Conservation (phyloP, 2,888 invertebrate species). For the Stenichneumon culpator region DNA sequence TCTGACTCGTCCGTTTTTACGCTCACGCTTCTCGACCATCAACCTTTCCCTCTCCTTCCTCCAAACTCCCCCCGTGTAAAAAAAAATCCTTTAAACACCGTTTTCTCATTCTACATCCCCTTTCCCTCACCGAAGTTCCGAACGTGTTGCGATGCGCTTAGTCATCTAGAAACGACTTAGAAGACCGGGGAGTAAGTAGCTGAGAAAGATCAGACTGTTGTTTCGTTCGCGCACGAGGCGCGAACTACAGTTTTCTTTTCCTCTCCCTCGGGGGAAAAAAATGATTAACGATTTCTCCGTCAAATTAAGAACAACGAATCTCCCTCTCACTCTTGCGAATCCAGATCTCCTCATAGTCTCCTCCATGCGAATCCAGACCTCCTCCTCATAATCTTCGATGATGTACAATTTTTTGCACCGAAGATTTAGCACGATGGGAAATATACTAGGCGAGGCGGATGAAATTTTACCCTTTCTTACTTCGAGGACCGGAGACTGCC, state of each 20-base stretch:
- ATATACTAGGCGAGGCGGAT: neutral
- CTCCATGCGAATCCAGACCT: neutral
- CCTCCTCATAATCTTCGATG: constrained; percentile 34
- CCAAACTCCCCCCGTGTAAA: neutral
- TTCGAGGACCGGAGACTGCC: neutral
- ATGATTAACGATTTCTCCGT: constrained; percentile 18
- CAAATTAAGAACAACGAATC: constrained; percentile 8
- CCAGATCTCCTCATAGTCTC: constrained; percentile 23
- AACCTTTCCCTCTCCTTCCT: neutral
- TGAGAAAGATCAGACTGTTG: constrained; percentile 23
- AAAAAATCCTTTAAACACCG: constrained; percentile 61
- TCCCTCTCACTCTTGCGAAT: constrained; percentile 1
- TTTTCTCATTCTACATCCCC: constrained; percentile 46
- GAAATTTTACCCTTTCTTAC: neutral
- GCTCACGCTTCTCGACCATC: constrained; percentile 42
- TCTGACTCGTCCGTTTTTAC: constrained; percentile 60
- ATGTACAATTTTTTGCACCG: neutral
- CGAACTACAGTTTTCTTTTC: constrained; percentile 5
- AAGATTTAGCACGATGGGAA: neutral
- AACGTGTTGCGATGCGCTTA: constrained; percentile 53
- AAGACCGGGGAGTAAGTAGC: constrained; percentile 19
- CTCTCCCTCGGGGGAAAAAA: neutral
- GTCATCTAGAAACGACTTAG: constrained; percentile 51
- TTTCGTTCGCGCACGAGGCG: constrained; percentile 31
- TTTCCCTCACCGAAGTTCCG: constrained; percentile 47